phyloP scores from a whole-genome alignment of 2,797 vertebrate species.

The Rhabdophis nuchalis region DNA sequence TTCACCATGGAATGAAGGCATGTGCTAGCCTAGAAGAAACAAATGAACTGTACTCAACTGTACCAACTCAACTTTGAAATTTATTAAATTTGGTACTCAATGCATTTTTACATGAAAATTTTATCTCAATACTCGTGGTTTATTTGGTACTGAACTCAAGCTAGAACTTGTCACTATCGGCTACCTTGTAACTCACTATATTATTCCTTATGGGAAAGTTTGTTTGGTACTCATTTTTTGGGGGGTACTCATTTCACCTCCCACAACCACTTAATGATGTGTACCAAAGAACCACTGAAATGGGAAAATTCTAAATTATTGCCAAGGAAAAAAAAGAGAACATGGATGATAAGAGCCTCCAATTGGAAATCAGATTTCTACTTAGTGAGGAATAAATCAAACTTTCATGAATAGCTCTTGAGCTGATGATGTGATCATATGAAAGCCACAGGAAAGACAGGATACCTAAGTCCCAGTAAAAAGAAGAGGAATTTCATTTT shows the following conservation, averaged over 20 bases:
- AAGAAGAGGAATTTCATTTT: not conserved
- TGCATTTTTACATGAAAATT: no score
- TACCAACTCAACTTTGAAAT: no score
- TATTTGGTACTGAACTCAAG: no score
- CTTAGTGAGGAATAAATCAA: not conserved
- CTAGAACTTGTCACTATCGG: no score
- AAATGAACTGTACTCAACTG: not conserved
- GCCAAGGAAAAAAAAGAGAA: not conserved
- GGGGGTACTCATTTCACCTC: no score
- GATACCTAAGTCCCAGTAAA: not conserved
- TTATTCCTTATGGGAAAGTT: no score
- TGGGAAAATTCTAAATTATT: not conserved
- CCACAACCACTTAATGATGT: no score
- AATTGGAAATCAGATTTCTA: not conserved
- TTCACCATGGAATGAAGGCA: not conserved
- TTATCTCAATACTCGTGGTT: no score
- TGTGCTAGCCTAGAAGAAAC: not conserved
- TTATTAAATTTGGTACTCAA: no score
- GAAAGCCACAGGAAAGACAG: not conserved
- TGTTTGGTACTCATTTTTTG: no score
- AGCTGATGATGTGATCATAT: not conserved
- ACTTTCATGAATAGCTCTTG: not conserved
- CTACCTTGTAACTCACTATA: no score
- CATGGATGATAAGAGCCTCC: not conserved
- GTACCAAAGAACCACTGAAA: not conserved